These are phyloP conservation scores for Heliconius melpomene DNA, from an alignment of 1,140 invertebrate species.

Conservation along the genomic window DNA sequence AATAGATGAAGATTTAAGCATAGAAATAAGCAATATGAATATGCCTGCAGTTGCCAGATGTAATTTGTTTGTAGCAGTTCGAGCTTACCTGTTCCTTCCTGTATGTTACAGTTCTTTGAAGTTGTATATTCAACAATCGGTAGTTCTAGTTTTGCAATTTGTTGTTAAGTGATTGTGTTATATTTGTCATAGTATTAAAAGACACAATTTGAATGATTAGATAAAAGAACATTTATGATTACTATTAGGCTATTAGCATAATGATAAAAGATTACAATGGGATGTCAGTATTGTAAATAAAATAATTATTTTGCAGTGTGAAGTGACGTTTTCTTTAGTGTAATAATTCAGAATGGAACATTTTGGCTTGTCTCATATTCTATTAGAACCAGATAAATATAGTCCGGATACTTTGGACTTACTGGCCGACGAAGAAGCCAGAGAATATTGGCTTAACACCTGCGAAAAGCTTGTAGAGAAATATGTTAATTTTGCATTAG, in stretches of 20 bases:
- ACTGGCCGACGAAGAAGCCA: constrained; percentile 90
- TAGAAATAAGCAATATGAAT: too few relatives aligned
- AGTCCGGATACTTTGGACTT: constrained; percentile 95
- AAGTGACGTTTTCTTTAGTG: constrained; percentile 28
- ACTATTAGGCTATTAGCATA: constrained; percentile 57
- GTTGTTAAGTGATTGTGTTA: constrained; percentile 12
- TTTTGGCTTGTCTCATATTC: constrained; percentile 72
- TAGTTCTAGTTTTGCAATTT: background rate
- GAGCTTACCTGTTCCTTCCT: background rate
- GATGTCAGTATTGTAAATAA: constrained; percentile 55
- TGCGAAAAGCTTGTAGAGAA: constrained; percentile 91
- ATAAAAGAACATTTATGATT: constrained; percentile 52
- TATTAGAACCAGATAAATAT: constrained; percentile 83
- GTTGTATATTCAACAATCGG: background rate
- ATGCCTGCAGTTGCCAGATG: background rate
- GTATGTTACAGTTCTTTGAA: background rate
- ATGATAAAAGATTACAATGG: constrained; percentile 70
- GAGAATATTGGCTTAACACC: constrained; percentile 96
- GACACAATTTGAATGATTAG: constrained; percentile 58
- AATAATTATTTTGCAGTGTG: constrained; percentile 33
- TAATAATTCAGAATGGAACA: constrained; percentile 67
- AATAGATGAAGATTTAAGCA: too few relatives aligned
- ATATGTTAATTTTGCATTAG: constrained; percentile 88
- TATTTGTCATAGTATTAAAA: constrained; percentile 29
- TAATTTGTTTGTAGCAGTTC: background rate